Conservation (phyloP, 2,888 invertebrate species). For the Tetanocera ferruginea region DNA sequence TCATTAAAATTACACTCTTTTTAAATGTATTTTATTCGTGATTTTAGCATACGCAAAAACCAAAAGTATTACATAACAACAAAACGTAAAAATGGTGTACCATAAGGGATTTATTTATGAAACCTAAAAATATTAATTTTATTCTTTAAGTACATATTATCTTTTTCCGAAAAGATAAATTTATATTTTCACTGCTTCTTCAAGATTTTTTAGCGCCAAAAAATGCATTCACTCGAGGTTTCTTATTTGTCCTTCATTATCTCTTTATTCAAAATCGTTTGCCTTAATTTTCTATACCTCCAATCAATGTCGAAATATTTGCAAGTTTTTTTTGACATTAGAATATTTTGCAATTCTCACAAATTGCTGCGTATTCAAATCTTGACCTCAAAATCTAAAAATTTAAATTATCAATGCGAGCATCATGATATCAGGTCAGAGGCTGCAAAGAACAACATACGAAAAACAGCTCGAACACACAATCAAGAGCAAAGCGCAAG, state of each 20-base stretch:
- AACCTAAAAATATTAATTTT: no score
- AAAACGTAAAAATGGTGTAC: no score
- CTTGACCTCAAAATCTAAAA: constrained; percentile 18
- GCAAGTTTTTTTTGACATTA: not conserved
- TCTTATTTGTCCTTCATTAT: not conserved
- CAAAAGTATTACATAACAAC: no score
- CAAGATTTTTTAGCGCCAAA: no score
- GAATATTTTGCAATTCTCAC: not conserved
- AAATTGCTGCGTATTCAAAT: constrained; percentile 35
- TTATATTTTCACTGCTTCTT: no score
- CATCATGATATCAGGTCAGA: constrained; percentile 5
- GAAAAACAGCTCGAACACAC: not conserved
- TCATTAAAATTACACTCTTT: no score
- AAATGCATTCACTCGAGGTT: no score
- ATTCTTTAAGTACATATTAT: no score
- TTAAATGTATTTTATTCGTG: no score
- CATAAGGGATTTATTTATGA: no score
- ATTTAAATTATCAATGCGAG: not conserved
- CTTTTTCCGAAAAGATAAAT: no score
- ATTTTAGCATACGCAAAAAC: no score
- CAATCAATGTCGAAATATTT: not conserved
- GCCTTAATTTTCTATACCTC: not conserved
- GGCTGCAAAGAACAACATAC: not conserved
- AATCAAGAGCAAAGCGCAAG: constrained; percentile 1
- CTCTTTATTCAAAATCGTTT: not conserved